phyloP scores from a whole-genome alignment of 2,888 invertebrate genomes.

The Cataglyphis altisquamis region DNA sequence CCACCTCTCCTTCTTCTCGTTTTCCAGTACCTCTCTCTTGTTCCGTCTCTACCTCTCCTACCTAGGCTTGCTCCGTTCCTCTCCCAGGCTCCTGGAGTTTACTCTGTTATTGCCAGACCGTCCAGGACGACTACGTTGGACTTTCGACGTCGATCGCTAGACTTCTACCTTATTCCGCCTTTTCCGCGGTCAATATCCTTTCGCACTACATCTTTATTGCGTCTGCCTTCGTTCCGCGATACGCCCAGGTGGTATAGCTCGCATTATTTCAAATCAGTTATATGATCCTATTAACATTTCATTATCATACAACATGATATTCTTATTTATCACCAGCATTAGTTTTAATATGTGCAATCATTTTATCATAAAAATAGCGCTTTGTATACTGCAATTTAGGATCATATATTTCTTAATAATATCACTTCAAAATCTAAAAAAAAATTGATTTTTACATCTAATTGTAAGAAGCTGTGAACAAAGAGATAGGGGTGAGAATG shows the following conservation, averaged over 20 bases:
- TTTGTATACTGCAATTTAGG: not conserved
- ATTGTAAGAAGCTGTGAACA: constrained; percentile 17
- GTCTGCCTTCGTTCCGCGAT: constrained; percentile 9
- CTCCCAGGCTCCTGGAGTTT: constrained; percentile 65
- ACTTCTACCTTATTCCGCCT: constrained; percentile 54
- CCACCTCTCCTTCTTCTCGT: constrained; percentile 48
- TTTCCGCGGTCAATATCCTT: constrained; percentile 63
- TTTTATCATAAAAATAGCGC: not conserved
- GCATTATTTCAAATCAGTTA: constrained; percentile 11
- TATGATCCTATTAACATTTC: not conserved
- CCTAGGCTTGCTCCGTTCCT: constrained; percentile 58
- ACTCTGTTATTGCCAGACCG: constrained; percentile 74
- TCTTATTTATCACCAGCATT: constrained; percentile 9
- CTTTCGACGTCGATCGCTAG: constrained; percentile 68
- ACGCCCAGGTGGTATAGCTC: not conserved
- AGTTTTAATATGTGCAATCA: not conserved
- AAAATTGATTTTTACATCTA: not conserved
- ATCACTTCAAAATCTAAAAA: not conserved
- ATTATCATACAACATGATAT: not conserved
- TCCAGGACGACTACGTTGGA: constrained; percentile 69
- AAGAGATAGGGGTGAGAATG: not conserved
- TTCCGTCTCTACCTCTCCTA: constrained; percentile 53
- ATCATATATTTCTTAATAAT: not conserved
- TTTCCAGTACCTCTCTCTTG: constrained; percentile 54
- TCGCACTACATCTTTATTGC: constrained; percentile 45